These are phyloP conservation scores for Eufriesea mexicana DNA, from an alignment of 1,140 invertebrate species.

Conservation along the genomic window DNA sequence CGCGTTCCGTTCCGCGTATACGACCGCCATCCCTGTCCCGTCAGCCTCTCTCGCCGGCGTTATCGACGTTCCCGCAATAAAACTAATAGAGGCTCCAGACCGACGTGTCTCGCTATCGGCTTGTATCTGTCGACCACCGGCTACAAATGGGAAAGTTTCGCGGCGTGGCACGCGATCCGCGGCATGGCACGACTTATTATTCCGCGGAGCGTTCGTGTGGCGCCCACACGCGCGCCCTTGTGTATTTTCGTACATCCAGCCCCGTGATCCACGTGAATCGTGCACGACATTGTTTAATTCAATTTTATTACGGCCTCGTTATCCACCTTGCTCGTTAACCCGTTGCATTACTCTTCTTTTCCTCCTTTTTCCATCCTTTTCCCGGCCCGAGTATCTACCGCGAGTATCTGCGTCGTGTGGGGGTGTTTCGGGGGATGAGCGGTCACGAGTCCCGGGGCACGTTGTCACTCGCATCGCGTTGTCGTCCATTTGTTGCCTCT, in stretches of 20 bases:
- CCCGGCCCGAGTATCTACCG: too few relatives aligned
- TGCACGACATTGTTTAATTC: constrained; percentile 44
- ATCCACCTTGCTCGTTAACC: constrained; percentile 14
- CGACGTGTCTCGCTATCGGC: constrained; percentile 67
- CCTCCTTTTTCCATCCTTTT: not conserved
- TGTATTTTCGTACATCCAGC: constrained; percentile 38
- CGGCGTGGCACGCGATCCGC: constrained; percentile 68
- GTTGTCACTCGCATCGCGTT: too few relatives aligned
- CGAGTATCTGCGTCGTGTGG: too few relatives aligned
- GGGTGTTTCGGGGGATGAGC: too few relatives aligned
- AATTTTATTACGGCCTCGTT: constrained; percentile 28
- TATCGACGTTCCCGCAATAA: constrained; percentile 64
- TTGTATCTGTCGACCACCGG: constrained; percentile 68
- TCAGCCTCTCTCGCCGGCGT: constrained; percentile 39
- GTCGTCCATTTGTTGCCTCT: too few relatives aligned
- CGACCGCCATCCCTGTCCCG: not conserved
- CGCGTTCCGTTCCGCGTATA: not conserved
- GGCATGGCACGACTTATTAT: constrained; percentile 60
- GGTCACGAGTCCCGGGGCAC: too few relatives aligned
- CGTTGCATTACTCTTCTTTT: not conserved
- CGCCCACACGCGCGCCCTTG: constrained; percentile 17
- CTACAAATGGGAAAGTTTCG: constrained; percentile 73
- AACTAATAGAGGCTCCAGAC: constrained; percentile 69
- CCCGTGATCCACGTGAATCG: constrained; percentile 27
- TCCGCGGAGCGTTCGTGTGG: constrained; percentile 38